phyloP scores from a whole-genome alignment of 2,113 vertebrate species.

The Noturus placidus region DNA sequence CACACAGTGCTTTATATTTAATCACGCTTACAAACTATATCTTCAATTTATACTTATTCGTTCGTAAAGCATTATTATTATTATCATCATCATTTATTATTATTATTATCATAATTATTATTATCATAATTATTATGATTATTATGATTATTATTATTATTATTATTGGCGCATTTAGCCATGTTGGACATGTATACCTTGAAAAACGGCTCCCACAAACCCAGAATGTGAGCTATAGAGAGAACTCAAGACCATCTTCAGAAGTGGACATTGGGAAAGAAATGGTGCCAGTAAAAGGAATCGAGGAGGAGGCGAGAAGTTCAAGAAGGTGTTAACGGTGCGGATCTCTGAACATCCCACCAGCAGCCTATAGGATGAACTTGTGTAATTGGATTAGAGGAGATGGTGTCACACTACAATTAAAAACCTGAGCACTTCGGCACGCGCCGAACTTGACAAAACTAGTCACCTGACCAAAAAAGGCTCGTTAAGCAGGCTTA shows the following conservation, averaged over 20 bases:
- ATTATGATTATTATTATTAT: slow-evolving; percentile 6
- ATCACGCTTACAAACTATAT: neutral
- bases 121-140: neutral
- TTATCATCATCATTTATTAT: too few relatives aligned
- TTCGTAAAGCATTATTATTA: neutral
- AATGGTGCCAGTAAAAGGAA: too few relatives aligned
- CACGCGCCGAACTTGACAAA: slow-evolving; percentile 32
- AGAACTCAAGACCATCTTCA: neutral
- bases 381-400: slow-evolving; percentile 74
- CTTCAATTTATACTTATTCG: neutral
- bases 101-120: neutral
- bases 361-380: slow-evolving; percentile 4
- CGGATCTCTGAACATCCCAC: slow-evolving; percentile 18
- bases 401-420: slow-evolving; percentile 62
- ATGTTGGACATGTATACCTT: neutral
- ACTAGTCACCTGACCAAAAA: neutral
- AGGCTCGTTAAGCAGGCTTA: neutral
- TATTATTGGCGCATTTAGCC: neutral
- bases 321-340: slow-evolving; percentile 13
- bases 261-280: neutral
- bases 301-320: slow-evolving; percentile 1
- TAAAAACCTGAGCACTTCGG: slow-evolving; percentile 62
- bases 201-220: neutral
- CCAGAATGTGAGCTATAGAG: neutral
- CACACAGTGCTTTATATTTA: neutral